Base-by-base conservation (phyloP, 2,797 vertebrate genomes). In the Phrynocephalus forsythii region DNA sequence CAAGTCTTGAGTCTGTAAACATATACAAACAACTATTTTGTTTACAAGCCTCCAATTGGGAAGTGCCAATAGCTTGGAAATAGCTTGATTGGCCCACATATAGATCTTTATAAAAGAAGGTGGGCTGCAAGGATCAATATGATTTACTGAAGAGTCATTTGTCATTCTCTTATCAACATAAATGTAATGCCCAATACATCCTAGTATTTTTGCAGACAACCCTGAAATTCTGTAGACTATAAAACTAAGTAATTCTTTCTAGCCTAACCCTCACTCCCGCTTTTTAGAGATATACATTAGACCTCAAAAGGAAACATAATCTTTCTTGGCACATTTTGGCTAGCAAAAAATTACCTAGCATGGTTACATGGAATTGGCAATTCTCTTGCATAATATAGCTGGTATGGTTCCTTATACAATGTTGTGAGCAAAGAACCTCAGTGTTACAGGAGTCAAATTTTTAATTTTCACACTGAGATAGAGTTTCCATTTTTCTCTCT, bases 51-150 rank as follows among this genome's bases (percentile, higher is more conserved):
- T 85, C n/a, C 78, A 81, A 30, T 44, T 68, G 71, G 79, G 71
- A 85, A 88, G 67, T 88, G 87, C 71, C 87, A 85, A 76, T 82
- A 88, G 79, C 72, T 88, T 85, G 83, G 87, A 85, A 88, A 88
- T 88, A 88, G 79, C 83, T 85, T 82, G 71, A 88, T 88, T 85
- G 79, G 78, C 63, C 20, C 63, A 75, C 77, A 82, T 68, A 81
- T 85, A 85, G 83, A 88, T 82, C 83, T 85, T 30, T 88, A 88
- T 82, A 81, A 88, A 85, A 81, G 76, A 81, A 85, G 72, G 72
- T 85, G 87, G 79, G 72, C 83, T 88, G 88, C 0, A 0, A 44
- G 30, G 69, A 88, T 50, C 4, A 84, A 44, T 80, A 44, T 89
- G 90, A 83, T 52, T 4, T 50, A 69, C 75, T 22, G 79, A 86